Evolutionary conservation across 2,888 invertebrate genomes (phyloP).

Genomic region (Scrobipalpa atriplicella): DNA sequence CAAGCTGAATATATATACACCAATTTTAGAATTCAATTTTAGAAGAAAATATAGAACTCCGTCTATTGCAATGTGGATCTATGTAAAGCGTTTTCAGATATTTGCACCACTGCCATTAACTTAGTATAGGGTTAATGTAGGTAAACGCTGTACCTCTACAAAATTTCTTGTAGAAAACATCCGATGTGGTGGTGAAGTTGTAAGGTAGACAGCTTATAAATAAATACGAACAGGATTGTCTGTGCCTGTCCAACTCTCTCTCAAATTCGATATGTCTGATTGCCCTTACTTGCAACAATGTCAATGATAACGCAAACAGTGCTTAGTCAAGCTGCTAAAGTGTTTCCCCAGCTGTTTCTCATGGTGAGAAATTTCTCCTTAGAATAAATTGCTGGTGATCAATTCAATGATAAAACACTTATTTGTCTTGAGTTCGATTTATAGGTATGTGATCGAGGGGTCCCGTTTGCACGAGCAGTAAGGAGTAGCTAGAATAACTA

Average conservation of each 20-base stretch:
- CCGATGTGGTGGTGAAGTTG: too few relatives aligned
- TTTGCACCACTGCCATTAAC: too few relatives aligned
- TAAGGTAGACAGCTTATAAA: conserved; percentile 1
- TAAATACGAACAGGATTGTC: conserved; percentile 1
- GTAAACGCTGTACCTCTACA: too few relatives aligned
- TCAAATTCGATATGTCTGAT: conserved; percentile 16
- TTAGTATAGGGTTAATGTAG: too few relatives aligned
- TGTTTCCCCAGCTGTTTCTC: conserved; percentile 25
- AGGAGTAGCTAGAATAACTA: not conserved
- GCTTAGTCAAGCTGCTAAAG: conserved; percentile 18
- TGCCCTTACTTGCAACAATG: conserved; percentile 14
- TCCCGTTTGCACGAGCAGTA: not conserved
- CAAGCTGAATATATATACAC: too few relatives aligned
- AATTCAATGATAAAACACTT: conserved; percentile 24
- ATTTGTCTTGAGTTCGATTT: conserved; percentile 19
- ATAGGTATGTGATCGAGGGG: not conserved
- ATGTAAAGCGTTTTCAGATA: too few relatives aligned
- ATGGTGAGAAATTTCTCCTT: conserved; percentile 33
- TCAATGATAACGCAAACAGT: conserved; percentile 18
- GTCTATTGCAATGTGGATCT: too few relatives aligned
- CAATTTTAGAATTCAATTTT: too few relatives aligned
- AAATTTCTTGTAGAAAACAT: too few relatives aligned
- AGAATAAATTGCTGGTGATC: conserved; percentile 25
- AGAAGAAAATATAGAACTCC: too few relatives aligned
- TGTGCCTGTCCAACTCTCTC: conserved; percentile 15